A percentile compares a stretch with the other conserved stretches of the same genome.
These are phyloP conservation scores for Hybognathus amarus DNA, from an alignment of 2,797 vertebrate genomes.

Conservation along the genomic window DNA sequence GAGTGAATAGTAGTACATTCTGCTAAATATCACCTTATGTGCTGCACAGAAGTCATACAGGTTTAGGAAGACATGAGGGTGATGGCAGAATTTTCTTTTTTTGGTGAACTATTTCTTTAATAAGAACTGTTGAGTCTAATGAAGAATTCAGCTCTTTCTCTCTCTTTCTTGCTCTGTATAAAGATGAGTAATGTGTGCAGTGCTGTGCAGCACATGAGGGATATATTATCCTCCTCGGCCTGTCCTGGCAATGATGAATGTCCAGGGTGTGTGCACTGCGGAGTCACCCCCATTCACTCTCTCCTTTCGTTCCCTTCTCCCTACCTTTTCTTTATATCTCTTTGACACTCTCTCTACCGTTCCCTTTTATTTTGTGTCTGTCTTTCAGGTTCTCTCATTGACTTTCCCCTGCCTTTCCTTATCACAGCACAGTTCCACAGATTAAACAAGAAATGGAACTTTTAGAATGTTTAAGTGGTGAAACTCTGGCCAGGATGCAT, in stretches of 20 bases:
- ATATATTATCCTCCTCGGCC: conserved; percentile 71
- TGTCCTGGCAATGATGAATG: conserved; percentile 76
- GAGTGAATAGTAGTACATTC: background rate
- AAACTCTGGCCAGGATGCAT: conserved; percentile 58
- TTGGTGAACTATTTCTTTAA: conserved; percentile 19
- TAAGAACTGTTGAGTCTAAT: conserved; percentile 64
- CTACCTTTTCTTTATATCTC: conserved; percentile 9
- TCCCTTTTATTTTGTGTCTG: conserved; percentile 25
- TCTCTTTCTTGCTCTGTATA: conserved; percentile 59
- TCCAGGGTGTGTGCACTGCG: conserved; percentile 65
- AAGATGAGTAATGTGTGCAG: conserved; percentile 75
- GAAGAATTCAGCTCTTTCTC: conserved; percentile 62
- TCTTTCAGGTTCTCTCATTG: conserved; percentile 1
- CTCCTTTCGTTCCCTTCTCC: conserved; percentile 27
- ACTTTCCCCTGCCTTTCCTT: background rate
- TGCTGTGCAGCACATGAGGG: conserved; percentile 64
- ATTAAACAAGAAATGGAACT: conserved; percentile 47
- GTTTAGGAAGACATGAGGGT: background rate
- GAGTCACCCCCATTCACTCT: conserved; percentile 67
- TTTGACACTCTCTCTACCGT: conserved; percentile 22
- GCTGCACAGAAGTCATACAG: background rate
- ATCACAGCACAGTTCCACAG: conserved; percentile 27
- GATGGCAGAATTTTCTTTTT: conserved; percentile 6
- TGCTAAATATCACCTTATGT: background rate
- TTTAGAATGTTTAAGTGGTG: conserved; percentile 60